Percentiles rank a stretch among this genome's conserved stretches.
These are phyloP conservation scores for Acromyrmex charruanus DNA, from an alignment of 1,140 invertebrate species.

Conservation along the genomic window DNA sequence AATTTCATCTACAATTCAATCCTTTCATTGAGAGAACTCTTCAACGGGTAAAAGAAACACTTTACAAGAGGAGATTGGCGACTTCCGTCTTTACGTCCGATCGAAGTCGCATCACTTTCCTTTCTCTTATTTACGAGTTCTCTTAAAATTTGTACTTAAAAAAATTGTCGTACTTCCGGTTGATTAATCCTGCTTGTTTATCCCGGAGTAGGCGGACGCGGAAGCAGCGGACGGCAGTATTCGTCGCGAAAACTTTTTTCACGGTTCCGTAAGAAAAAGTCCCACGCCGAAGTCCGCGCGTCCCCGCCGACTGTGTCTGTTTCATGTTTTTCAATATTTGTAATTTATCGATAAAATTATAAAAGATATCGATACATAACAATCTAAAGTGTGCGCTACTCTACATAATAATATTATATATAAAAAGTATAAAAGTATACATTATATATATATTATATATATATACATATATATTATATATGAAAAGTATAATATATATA, in stretches of 20 bases:
- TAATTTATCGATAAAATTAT: constrained; percentile 87
- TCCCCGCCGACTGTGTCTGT: constrained; percentile 84
- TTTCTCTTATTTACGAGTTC: constrained; percentile 1
- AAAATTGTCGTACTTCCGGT: not conserved
- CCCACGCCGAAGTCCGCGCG: constrained; percentile 75
- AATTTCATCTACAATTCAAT: not conserved
- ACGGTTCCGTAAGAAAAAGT: constrained; percentile 67
- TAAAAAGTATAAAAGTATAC: constrained; percentile 85
- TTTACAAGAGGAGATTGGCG: constrained; percentile 29
- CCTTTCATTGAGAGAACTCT: constrained; percentile 28
- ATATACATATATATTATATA: constrained; percentile 86
- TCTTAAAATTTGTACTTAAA: not conserved
- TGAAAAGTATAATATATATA: constrained; percentile 85
- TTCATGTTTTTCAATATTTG: constrained; percentile 87
- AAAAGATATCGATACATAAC: constrained; percentile 86
- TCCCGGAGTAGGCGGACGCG: constrained; percentile 23
- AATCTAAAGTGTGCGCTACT: constrained; percentile 87
- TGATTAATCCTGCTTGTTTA: not conserved
- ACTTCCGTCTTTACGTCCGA: not conserved
- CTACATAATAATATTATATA: constrained; percentile 86
- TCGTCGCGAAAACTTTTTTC: constrained; percentile 68
- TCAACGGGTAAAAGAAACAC: constrained; percentile 8
- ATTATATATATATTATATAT: constrained; percentile 85
- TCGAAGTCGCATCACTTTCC: not conserved
- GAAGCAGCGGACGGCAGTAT: constrained; percentile 55